phyloP scores from a whole-genome alignment of 2,113 vertebrate species.

The Brienomyrus brachyistius region DNA sequence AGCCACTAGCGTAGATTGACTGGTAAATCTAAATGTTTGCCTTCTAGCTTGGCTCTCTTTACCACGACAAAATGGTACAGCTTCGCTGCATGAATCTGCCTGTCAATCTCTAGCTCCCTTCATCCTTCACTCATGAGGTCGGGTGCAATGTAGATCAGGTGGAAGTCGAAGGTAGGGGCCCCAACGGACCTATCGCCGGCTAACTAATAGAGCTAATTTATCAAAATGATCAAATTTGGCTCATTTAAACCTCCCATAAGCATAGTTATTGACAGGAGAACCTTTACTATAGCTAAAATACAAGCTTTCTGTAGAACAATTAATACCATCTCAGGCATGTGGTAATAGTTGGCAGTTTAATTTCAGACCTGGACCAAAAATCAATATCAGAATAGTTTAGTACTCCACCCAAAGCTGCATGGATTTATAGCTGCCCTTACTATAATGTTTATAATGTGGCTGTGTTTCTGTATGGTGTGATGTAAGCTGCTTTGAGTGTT shows the following conservation, averaged over 20 bases:
- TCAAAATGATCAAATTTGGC: neutral
- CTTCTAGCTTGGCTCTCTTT: too few relatives aligned
- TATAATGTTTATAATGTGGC: neutral
- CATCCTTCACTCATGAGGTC: too few relatives aligned
- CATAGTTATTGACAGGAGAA: neutral
- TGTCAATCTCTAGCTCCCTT: too few relatives aligned
- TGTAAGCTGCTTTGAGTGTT: neutral
- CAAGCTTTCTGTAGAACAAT: constrained; percentile 51
- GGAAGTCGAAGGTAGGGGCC: neutral
- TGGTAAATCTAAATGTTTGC: neutral
- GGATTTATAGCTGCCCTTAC: constrained; percentile 4
- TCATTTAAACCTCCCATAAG: neutral
- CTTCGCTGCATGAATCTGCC: too few relatives aligned
- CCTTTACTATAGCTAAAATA: constrained; percentile 31
- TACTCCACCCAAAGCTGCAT: constrained; percentile 43
- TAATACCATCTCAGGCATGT: constrained; percentile 68
- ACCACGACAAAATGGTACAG: too few relatives aligned
- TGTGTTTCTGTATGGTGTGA: constrained; percentile 20
- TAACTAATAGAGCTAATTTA: neutral
- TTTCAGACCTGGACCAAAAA: constrained; percentile 59
- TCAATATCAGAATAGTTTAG: constrained; percentile 63
- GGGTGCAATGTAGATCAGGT: neutral
- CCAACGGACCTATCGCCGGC: neutral
- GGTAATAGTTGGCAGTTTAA: constrained; percentile 73
- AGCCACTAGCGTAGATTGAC: neutral